These are phyloP conservation scores for Amblyopsis hoosieri DNA, from an alignment of 2,797 vertebrate species.

Conservation along the genomic window DNA sequence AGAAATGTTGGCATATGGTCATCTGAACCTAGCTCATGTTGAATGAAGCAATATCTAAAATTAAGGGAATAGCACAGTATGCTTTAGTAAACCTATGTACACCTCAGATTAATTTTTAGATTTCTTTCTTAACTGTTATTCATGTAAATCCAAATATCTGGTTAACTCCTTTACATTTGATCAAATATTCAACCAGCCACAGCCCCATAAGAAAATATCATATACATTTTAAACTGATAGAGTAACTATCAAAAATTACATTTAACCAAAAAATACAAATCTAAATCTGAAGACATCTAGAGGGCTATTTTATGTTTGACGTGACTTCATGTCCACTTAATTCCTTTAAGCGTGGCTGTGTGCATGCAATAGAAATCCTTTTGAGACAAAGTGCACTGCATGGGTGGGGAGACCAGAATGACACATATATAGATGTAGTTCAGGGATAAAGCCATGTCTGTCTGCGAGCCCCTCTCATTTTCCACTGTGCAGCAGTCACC, in stretches of 20 bases:
- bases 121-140: too few relatives aligned
- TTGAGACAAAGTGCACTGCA: constrained; percentile 42
- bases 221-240: too few relatives aligned
- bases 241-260: too few relatives aligned
- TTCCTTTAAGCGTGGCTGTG: constrained; percentile 12
- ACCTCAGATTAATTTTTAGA: not conserved
- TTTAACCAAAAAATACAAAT: not conserved
- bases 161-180: too few relatives aligned
- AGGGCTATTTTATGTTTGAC: constrained; percentile 20
- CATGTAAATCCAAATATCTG: too few relatives aligned
- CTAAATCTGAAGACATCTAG: not conserved
- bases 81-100: not conserved
- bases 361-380: constrained; percentile 50
- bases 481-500: constrained; percentile 48
- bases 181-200: too few relatives aligned
- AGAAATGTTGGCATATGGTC: constrained; percentile 66
- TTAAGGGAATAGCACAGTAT: not conserved
- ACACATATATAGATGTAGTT: constrained; percentile 57
- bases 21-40: constrained; percentile 40
- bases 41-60: too few relatives aligned
- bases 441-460: constrained; percentile 58
- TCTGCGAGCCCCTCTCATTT: constrained; percentile 48
- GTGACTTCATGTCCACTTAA: constrained; percentile 9
- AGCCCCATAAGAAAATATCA: too few relatives aligned
- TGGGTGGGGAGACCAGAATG: constrained; percentile 43